These are phyloP conservation scores for Lobophora halterata DNA, from an alignment of 2,888 invertebrate genomes.

Conservation along the genomic window DNA sequence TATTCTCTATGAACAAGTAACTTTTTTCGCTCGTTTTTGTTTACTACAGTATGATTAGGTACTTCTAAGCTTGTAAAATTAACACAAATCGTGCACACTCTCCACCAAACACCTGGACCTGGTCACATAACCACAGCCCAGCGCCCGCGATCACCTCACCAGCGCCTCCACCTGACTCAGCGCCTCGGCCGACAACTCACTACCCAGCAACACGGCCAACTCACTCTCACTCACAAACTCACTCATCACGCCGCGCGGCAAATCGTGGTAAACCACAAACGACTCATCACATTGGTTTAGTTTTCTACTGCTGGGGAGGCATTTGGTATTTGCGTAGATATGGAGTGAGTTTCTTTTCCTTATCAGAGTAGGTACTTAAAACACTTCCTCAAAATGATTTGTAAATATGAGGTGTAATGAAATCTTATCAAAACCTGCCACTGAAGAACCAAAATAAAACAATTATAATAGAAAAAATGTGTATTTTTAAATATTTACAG, in stretches of 20 bases:
- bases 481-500: no score
- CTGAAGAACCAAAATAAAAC: no score
- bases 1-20: no score
- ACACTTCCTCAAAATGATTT: no score
- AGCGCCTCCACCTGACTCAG: slow-evolving; percentile 42
- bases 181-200: slow-evolving; percentile 46
- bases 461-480: no score
- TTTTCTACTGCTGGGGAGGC: slow-evolving; percentile 55
- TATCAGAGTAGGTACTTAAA: no score
- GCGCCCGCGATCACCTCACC: slow-evolving; percentile 51
- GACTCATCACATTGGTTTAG: slow-evolving; percentile 54
- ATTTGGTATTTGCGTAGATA: slow-evolving; percentile 75
- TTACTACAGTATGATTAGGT: no score
- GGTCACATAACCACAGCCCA: slow-evolving; percentile 44
- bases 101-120: slow-evolving; percentile 43
- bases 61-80: not conserved
- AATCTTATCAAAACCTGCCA: no score
- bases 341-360: slow-evolving; percentile 58
- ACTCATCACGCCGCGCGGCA: slow-evolving; percentile 66
- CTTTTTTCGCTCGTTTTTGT: no score
- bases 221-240: slow-evolving; percentile 46
- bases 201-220: slow-evolving; percentile 43
- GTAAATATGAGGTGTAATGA: no score
- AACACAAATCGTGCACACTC: slow-evolving; percentile 52
- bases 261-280: slow-evolving; percentile 81